Conservation (phyloP, 2,113 vertebrate species). For the Prochilodus magdalenae region DNA sequence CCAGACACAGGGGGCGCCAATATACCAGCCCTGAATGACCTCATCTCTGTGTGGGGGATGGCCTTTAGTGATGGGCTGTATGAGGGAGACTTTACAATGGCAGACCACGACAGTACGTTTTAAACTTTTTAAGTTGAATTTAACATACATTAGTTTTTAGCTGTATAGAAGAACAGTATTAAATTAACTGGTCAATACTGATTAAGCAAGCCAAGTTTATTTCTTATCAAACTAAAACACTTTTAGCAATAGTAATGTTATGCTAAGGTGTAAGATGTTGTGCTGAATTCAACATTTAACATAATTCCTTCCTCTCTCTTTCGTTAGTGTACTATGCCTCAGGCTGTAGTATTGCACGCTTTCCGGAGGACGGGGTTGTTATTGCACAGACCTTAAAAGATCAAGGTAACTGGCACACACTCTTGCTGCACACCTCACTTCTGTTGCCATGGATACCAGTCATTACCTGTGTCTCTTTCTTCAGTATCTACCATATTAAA, state of each 20-base stretch:
- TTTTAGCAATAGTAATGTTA: not conserved
- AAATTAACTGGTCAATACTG: not conserved
- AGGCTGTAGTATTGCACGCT: constrained; percentile 94
- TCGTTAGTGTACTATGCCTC: constrained; percentile 95
- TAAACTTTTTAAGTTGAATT: too few species aligned
- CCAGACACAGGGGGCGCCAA: constrained; percentile 98
- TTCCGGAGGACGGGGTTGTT: constrained; percentile 95
- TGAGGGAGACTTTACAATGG: constrained; percentile 94
- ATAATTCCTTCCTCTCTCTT: not conserved
- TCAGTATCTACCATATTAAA: not conserved
- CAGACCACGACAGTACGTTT: constrained; percentile 95
- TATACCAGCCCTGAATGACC: constrained; percentile 93
- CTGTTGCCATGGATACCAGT: constrained; percentile 44
- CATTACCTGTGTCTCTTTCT: constrained; percentile 10
- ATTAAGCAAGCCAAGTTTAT: not conserved
- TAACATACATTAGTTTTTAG: not conserved
- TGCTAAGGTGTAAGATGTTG: too few species aligned
- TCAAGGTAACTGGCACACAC: constrained; percentile 83
- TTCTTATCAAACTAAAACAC: not conserved
- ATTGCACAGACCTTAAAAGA: constrained; percentile 96
- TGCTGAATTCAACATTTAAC: not conserved
- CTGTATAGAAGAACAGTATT: not conserved
- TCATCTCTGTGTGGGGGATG: constrained; percentile 98
- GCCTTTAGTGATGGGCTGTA: constrained; percentile 96
- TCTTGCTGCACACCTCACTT: not conserved